Conservation (phyloP, 1,140 invertebrate genomes). For the Bombus huntii region DNA sequence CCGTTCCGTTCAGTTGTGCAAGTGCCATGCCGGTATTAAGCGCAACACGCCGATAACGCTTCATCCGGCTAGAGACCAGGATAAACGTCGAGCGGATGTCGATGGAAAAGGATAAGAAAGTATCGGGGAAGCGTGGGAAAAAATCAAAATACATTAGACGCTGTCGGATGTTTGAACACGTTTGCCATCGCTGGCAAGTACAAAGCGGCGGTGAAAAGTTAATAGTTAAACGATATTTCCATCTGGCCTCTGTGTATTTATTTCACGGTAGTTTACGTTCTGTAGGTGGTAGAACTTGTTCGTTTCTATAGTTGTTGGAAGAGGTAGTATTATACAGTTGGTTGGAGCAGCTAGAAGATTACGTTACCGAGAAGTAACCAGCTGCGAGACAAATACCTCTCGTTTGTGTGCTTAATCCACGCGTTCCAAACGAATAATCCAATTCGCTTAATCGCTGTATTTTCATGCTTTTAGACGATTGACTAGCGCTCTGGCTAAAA, state of each 20-base stretch:
- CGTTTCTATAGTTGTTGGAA: background rate
- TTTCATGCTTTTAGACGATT: background rate
- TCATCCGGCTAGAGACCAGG: background rate
- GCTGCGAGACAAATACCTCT: background rate
- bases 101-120: background rate
- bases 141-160: background rate
- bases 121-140: background rate
- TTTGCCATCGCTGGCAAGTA: background rate
- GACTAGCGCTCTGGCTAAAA: background rate
- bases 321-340: background rate
- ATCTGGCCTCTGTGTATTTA: background rate
- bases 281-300: too few relatives aligned
- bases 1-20: conserved; percentile 28
- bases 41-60: background rate
- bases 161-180: background rate
- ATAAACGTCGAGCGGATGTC: background rate
- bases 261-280: background rate
- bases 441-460: background rate
- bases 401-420: too few relatives aligned
- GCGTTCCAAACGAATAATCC: background rate
- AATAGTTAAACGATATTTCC: too few relatives aligned
- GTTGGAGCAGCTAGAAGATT: background rate
- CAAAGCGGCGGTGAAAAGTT: too few relatives aligned
- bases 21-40: background rate
- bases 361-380: background rate